phyloP scores from a whole-genome alignment of 2,888 invertebrate genomes.

The Ophion costatus region DNA sequence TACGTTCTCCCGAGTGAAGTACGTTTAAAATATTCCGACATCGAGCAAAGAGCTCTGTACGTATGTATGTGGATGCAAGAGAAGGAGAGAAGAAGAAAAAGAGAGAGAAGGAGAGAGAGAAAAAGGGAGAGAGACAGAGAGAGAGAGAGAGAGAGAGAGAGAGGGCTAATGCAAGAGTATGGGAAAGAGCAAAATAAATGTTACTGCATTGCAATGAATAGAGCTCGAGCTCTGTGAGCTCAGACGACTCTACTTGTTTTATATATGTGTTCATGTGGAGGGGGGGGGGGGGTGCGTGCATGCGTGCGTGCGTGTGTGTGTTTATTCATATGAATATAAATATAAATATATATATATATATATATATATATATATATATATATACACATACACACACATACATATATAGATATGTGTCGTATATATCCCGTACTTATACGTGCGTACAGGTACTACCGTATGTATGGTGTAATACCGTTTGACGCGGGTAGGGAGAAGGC shows the following conservation, averaged over 20 bases:
- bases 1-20: slow-evolving; percentile 77
- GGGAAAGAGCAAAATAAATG: slow-evolving; percentile 82
- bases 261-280: no score
- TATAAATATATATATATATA: background rate
- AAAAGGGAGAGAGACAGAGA: slow-evolving; percentile 31
- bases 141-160: slow-evolving; percentile 18
- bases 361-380: background rate
- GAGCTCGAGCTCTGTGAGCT: slow-evolving; percentile 66
- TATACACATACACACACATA: background rate
- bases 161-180: slow-evolving; percentile 70
- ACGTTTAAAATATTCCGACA: slow-evolving; percentile 81
- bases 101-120: slow-evolving; percentile 40
- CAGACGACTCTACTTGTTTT: slow-evolving; percentile 41
- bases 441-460: slow-evolving; percentile 53
- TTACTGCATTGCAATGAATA: slow-evolving; percentile 80
- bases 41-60: slow-evolving; percentile 64
- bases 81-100: slow-evolving; percentile 35
- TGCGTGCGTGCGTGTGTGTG: background rate
- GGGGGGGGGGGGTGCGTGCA: no score
- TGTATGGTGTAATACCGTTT: slow-evolving; percentile 52
- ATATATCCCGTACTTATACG: background rate
- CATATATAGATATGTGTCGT: slow-evolving; percentile 2
- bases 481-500: background rate
- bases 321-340: no score
- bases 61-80: slow-evolving; percentile 31